Evolutionary conservation across 2,113 vertebrate genomes (phyloP), one percentile per base, ranked within the genome.

Genomic region (Engystomops pustulosus): DNA sequence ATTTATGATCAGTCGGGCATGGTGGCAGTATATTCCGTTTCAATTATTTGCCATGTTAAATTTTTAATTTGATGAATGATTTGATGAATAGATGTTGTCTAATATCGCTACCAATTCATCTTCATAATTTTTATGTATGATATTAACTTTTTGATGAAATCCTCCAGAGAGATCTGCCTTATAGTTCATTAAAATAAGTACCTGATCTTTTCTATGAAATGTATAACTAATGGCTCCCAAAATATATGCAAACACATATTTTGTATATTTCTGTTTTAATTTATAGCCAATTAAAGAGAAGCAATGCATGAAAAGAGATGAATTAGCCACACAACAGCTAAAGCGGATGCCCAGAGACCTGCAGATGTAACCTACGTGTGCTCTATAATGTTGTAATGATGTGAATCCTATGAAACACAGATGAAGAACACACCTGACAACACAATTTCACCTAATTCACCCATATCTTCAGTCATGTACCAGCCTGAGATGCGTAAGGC

Each of bases 1-100:
- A 80, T 80, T 68, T 62, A 68, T 68, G 38, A 67, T 65, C 58
- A 23, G 27, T 67, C 20, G 23, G 44, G 41, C 23, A 67, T 45
- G 41, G 44, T 49, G 41, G 62, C 78, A 80, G 78, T 80, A 38
- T 68, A 67, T 65, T 80, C 60, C 44, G 12, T n/a, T 65, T 68
- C 41, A 80, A 41, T 80, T 80, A 80, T 80, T 68, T 80, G 58
- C 41, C 60, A 67, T 68, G 45, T 68, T 80, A 67, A 30, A 80
- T 67, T 79, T 79, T 67, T 67, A 65, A 79, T 79, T 79, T 79
- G 77, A 79, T 79, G 25, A 79, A 65, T 47, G 53, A 79, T 79
- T 79, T 79, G 77, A 79, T 79, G 38, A 79, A 79, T 79, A 67
- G 77, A 44, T 47, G 38, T 60, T 80, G 78, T 80, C 78, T 47